Base-by-base conservation (phyloP, 2,888 invertebrate species). In the Melangyna quadrimaculata region DNA sequence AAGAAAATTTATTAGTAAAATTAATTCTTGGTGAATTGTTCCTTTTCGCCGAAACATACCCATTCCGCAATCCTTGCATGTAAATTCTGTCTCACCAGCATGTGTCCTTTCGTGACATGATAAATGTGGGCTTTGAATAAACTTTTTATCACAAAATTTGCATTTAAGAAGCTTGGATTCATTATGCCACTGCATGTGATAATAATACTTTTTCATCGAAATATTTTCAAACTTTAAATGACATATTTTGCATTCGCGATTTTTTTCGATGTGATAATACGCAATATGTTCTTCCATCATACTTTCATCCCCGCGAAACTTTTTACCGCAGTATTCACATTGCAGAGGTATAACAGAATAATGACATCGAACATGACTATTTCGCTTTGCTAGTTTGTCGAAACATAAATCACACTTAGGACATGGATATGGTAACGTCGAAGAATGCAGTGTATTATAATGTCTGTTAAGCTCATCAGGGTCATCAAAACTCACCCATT, bases 81-180 rank as follows among this genome's bases (percentile, higher is more conserved):
- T 2, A 14, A 59, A 75, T 0, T 71, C 29, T 0, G 22, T 55
- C 29, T 79, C 75, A 0, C 55, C 61, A 5, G 61, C 61, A 37
- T 84, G 84, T 1, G 59, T 84, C 1, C 40, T 51, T 67, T 79
- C 79, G 19, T 84, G 84, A 9, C 40, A 27, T 5, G 61, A 40
- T 45, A 84, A 75, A 48, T 84, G 84, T 0, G 51, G 75, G 0
- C 48, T 8, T 32, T 84, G 84, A 27, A 84, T 72, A n/a, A 84
- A 84, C 12, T 84, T 84, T 32, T 80, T 84, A 0, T 84, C 72
- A 35, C 84, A 84, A 40, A 61, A 84, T 32, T 72, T 84, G 59
- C 84, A 84, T 24, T 79, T 84, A n/a, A 59, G 79, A 5, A 84
- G 32, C 40, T 84, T 80, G 7, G 59, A 53, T 0, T 84, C 84